Base-by-base conservation (phyloP, 1,140 invertebrate genomes). In the Formica selysi region DNA sequence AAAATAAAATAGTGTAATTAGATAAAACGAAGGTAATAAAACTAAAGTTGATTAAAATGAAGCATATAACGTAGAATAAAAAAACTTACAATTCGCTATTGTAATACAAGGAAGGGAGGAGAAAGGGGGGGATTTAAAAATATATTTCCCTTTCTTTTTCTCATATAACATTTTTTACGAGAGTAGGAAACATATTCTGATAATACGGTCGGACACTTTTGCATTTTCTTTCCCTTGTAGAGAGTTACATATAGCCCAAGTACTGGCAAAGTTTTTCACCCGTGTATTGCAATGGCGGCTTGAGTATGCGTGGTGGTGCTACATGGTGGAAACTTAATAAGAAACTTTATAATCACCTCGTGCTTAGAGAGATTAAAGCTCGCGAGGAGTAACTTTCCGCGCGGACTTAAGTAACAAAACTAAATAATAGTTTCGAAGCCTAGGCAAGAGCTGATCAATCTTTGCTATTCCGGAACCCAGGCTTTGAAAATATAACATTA, bases 331-430 rank as follows among this genome's bases (percentile, higher is more conserved):
- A 83, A 83, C 79, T 83, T 83, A 83, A 83, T 85, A 78, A 76
- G 81, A 85, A 85, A 85, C 71, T 85, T 85, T 85, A 85, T 76
- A 78, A 85, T 85, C 81, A 78, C 71, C 81, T 78, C 59, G 81
- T 78, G 81, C 81, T 85, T 85, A 85, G 73, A 78, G 81, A 78
- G 81, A 85, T 85, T 85, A 85, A 85, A 85, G 61, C 71, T 65
- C 70, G 73, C 81, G 81, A 64, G 81, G 73, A 74, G 79, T 83
- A 83, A 83, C 79, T 83, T 83, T 83, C 68, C 79, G 68, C 79
- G 79, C 68, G 68, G 79, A 74, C 79, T 74, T 78, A 85, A 76
- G 81, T 78, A 76, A 64, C 71, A 65, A 85, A 85, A 85, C 71
- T 85, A 78, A 73, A 85, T 85, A 85, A 85, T 54, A 76, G 59